phyloP scores from a whole-genome alignment of 2,797 vertebrate species.

The Diglossa cyanea region DNA sequence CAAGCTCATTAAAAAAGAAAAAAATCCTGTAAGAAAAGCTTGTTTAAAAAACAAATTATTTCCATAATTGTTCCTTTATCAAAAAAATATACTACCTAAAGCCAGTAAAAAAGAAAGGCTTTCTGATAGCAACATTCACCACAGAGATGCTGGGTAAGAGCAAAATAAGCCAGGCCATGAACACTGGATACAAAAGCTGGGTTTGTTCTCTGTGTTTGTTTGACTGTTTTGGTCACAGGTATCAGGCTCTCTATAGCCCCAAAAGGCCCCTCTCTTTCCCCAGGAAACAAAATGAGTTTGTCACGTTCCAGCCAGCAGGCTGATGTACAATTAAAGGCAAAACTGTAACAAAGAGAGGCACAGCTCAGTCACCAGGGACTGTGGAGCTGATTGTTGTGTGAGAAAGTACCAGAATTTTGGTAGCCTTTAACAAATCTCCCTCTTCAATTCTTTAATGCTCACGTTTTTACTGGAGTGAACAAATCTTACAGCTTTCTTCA shows the following conservation, averaged over 20 bases:
- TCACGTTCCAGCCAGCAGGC: background rate
- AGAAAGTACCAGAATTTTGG: background rate
- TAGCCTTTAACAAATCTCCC: background rate
- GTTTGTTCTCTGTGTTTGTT: background rate
- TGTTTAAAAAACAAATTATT: background rate
- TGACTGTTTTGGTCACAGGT: background rate
- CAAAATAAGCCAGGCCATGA: background rate
- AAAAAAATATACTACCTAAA: background rate
- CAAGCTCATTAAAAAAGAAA: background rate
- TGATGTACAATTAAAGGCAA: slow-evolving; percentile 33
- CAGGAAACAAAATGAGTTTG: slow-evolving; percentile 3
- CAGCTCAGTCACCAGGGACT: background rate
- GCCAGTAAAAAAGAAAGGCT: background rate
- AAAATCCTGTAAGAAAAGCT: background rate
- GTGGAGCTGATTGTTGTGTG: background rate
- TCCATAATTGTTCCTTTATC: background rate
- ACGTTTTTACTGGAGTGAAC: background rate
- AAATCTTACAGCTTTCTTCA: background rate
- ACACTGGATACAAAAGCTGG: background rate
- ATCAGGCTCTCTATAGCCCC: background rate
- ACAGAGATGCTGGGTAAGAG: background rate
- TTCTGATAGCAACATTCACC: background rate
- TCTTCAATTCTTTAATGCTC: background rate
- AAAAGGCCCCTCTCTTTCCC: background rate
- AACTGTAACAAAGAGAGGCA: background rate